These are phyloP conservation scores for Euproctis similis DNA, from an alignment of 2,888 invertebrate genomes.

Conservation along the genomic window DNA sequence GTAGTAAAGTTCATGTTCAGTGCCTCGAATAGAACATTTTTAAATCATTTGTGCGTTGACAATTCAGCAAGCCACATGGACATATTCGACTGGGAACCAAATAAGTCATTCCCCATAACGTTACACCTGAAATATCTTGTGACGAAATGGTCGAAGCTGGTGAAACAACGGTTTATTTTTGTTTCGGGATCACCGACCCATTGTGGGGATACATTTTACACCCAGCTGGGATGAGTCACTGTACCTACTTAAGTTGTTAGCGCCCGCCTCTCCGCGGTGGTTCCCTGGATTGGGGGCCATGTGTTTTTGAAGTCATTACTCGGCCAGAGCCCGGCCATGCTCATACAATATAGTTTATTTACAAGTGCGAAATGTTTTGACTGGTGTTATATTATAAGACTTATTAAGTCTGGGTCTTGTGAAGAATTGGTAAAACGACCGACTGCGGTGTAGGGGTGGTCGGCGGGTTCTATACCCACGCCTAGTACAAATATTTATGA, in stretches of 20 bases:
- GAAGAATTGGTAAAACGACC: no score
- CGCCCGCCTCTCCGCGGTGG: conserved; percentile 47
- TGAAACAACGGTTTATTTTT: conserved; percentile 52
- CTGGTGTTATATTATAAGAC: no score
- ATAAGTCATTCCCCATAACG: conserved; percentile 15
- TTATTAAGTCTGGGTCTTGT: no score
- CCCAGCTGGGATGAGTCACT: conserved; percentile 56
- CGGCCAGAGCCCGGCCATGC: conserved; percentile 22
- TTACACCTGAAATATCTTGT: conserved; percentile 34
- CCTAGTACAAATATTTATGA: no score
- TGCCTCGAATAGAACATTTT: no score
- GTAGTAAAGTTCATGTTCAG: no score
- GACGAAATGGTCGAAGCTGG: conserved; percentile 37
- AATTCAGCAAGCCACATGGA: conserved; percentile 12
- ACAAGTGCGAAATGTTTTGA: no score
- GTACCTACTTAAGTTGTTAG: conserved; percentile 42
- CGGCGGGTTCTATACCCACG: no score
- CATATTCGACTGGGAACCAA: conserved; percentile 18
- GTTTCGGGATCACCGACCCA: conserved; percentile 55
- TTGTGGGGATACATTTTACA: conserved; percentile 50
- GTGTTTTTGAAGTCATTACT: conserved; percentile 31
- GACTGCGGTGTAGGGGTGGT: no score
- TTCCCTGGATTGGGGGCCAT: conserved; percentile 31
- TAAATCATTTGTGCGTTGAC: no score
- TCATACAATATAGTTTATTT: no score